A percentile compares a stretch with the other conserved stretches of the same genome.
Conservation (phyloP, 2,113 vertebrate genomes). For the Cyrtonyx montezumae region DNA sequence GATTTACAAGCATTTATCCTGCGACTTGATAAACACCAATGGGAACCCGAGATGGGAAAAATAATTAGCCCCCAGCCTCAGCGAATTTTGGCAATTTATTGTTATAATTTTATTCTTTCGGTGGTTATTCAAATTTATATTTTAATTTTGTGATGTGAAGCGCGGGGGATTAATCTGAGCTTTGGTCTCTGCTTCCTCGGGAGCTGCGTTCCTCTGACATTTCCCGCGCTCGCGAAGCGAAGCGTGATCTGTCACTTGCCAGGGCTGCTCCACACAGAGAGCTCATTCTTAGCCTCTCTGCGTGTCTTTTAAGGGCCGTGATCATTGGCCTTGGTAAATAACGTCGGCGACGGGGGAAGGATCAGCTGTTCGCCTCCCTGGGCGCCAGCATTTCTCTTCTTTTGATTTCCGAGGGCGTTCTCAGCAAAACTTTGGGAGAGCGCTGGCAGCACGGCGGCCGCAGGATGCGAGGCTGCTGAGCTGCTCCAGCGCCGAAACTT, state of each 20-base stretch:
- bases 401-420: not conserved
- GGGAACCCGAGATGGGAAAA: constrained; percentile 39
- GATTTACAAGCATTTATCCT: constrained; percentile 58
- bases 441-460: not conserved
- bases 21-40: constrained; percentile 57
- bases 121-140: constrained; percentile 63
- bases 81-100: constrained; percentile 59
- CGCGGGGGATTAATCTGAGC: not conserved
- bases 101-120: constrained; percentile 60
- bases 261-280: not conserved
- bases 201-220: not conserved
- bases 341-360: not conserved
- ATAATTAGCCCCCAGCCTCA: constrained; percentile 57
- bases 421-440: not conserved
- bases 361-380: not conserved
- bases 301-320: not conserved
- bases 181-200: not conserved
- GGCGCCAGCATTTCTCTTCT: not conserved
- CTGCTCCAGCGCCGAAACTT: not conserved
- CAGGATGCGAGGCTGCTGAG: not conserved
- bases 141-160: constrained; percentile 54
- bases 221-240: not conserved
- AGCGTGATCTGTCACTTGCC: not conserved
- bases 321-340: not conserved
- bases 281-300: not conserved